These are phyloP conservation scores for Geotrupes spiniger DNA, from an alignment of 2,888 invertebrate species.

Conservation along the genomic window DNA sequence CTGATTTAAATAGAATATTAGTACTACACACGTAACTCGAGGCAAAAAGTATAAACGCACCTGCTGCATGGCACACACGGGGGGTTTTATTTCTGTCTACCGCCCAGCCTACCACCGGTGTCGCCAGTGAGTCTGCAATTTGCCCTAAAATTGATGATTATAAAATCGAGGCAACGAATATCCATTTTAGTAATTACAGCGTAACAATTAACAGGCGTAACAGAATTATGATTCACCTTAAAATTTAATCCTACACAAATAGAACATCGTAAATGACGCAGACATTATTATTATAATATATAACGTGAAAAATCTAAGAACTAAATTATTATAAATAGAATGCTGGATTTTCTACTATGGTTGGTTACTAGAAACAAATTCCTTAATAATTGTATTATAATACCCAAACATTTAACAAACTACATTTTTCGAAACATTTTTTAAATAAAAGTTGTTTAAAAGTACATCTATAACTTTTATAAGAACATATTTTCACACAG, in stretches of 20 bases:
- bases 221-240: neutral
- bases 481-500: too few species aligned
- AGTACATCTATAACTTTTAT: too few species aligned
- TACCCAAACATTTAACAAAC: too few species aligned
- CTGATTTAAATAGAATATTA: neutral
- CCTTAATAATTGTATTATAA: too few species aligned
- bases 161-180: constrained; percentile 7
- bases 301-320: too few species aligned
- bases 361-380: too few species aligned
- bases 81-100: constrained; percentile 77
- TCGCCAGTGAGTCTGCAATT: constrained; percentile 80
- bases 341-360: too few species aligned
- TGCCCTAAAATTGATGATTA: constrained; percentile 65
- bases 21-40: too few species aligned
- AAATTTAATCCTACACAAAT: neutral
- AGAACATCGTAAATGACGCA: neutral
- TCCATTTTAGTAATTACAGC: neutral
- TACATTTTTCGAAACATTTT: too few species aligned
- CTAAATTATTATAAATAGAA: too few species aligned
- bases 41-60: constrained; percentile 51
- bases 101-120: constrained; percentile 79
- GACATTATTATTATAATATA: constrained; percentile 5
- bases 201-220: constrained; percentile 8
- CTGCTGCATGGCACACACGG: constrained; percentile 82
- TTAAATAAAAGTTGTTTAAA: too few species aligned